Evolutionary conservation across 2,888 invertebrate genomes (phyloP).

Genomic region (Parelbella ahira): DNA sequence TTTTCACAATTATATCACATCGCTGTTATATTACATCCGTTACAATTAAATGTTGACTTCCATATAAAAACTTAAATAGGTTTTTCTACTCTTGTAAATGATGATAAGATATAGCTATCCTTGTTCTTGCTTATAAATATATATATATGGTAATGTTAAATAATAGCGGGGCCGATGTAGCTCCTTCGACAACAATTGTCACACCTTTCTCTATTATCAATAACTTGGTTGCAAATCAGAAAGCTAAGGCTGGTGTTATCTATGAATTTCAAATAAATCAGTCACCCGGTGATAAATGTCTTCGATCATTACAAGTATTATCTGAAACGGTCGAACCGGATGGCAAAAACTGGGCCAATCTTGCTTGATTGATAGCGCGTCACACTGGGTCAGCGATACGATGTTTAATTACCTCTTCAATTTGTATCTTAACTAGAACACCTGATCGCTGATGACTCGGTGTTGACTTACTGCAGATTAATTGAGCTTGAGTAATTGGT

Average conservation of each 20-base stretch:
- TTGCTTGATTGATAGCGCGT: constrained; percentile 23
- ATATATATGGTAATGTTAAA: too few relatives aligned
- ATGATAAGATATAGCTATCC: too few relatives aligned
- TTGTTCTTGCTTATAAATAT: too few relatives aligned
- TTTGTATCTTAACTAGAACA: constrained; percentile 22
- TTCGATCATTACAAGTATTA: constrained; percentile 23
- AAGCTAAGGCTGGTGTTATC: constrained; percentile 29
- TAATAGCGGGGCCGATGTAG: too few relatives aligned
- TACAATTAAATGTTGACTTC: too few relatives aligned
- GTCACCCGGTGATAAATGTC: constrained; percentile 36
- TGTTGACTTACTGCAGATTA: constrained; percentile 22
- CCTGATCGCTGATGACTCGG: constrained; percentile 18
- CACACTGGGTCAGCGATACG: constrained; percentile 24
- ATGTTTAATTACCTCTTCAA: constrained; percentile 23
- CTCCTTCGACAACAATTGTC: constrained; percentile 12
- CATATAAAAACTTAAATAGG: too few relatives aligned
- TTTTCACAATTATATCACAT: constrained; percentile 2
- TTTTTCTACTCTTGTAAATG: too few relatives aligned
- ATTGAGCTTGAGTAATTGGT: constrained; percentile 23
- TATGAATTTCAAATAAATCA: constrained; percentile 37
- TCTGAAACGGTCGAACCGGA: constrained; percentile 18
- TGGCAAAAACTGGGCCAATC: constrained; percentile 24
- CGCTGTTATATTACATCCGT: neutral
- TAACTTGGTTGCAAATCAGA: constrained; percentile 20
- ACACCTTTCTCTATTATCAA: constrained; percentile 25